Evolutionary conservation across 2,888 invertebrate species (phyloP), one percentile per base, ranked within the genome.

Genomic region (Lepidocyrtoides sp.): DNA sequence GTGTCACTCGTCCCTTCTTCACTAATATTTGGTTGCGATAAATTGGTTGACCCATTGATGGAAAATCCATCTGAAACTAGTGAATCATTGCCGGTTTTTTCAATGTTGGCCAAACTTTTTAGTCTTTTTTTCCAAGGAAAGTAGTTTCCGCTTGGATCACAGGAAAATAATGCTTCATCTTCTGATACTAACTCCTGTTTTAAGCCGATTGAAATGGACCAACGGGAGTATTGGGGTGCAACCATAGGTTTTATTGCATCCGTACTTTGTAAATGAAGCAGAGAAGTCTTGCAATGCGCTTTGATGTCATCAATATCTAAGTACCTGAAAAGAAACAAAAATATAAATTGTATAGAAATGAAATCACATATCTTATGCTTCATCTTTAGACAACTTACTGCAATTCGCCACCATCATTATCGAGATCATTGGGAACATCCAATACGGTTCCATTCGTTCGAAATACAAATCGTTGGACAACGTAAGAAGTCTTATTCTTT

Each of bases 391-490:
- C n/a, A 20, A 77, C 77, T 51, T 54, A 77, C 77, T 23, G 14
- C 20, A 5, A 29, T 83, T 60, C 51, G n/a, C n/a, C n/a, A 12
- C 44, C 75, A 29, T 66, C 69, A 4, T 54, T 17, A 12, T 36
- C 17, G 0, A n/a, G n/a, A n/a, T n/a, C n/a, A n/a, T n/a, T n/a
- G n/a, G 5, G 32, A 8, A 57, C 1, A n/a, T 90, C 79, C n/a
- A 90, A 36, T 17, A n/a, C n/a, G n/a, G 69, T 12, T 29, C 90
- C 91, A 23, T 60, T 14, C 1, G 54, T 7, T 82, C 36, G 20
- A 44, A 91, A 91, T 3, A 91, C 82, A 41, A 90, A 84, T 0
- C 90, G 84, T 44, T 90, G 90, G 3, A 90, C 77, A 4, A 90
- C 84, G 36, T 90, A 57, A 20, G 77, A n/a, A 12, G 84, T 85